phyloP scores from a whole-genome alignment of 2,113 vertebrate species.

The Burhinus oedicnemus region DNA sequence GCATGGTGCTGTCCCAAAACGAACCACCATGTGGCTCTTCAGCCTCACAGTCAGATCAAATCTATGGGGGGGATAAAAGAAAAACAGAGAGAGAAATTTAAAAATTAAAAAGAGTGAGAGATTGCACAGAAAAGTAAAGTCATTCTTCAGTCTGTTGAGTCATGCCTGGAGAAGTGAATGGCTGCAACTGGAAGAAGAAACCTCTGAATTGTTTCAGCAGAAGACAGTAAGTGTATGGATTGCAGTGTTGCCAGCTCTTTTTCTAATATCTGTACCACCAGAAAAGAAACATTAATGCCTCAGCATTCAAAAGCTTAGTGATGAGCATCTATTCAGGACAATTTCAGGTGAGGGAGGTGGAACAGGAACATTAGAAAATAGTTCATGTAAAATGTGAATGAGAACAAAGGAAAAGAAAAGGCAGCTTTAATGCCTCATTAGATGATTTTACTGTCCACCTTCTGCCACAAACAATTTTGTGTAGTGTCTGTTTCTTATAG shows the following conservation, averaged over 20 bases:
- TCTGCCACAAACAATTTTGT: background rate
- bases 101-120: background rate
- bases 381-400: background rate
- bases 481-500: background rate
- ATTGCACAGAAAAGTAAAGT: background rate
- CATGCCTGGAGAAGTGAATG: background rate
- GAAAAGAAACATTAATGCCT: background rate
- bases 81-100: background rate
- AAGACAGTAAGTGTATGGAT: background rate
- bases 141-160: background rate
- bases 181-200: background rate
- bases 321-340: background rate
- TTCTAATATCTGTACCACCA: background rate
- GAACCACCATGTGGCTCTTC: slow-evolving; percentile 76
- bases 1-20: slow-evolving; percentile 68
- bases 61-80: slow-evolving; percentile 1
- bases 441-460: background rate
- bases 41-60: slow-evolving; percentile 72
- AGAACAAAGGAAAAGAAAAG: background rate
- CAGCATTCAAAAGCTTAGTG: background rate
- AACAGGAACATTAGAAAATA: background rate
- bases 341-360: background rate
- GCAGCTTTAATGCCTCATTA: background rate
- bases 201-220: background rate
- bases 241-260: background rate